Evolutionary conservation across 1,140 invertebrate genomes (phyloP).

Genomic region (Ditylenchus dipsaci): DNA sequence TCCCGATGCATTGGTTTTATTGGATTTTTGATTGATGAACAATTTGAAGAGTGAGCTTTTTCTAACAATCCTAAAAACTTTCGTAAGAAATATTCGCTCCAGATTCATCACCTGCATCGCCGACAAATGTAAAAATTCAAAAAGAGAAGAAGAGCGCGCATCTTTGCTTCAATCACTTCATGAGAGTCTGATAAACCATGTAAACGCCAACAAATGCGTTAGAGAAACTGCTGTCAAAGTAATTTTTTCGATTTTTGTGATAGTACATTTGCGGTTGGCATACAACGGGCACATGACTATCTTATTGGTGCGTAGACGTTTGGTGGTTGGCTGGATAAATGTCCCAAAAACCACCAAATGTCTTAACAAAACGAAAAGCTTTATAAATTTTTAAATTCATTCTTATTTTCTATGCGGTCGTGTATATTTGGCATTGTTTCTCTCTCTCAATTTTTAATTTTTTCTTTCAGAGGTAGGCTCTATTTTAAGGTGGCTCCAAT

Average conservation of each 20-base stretch:
- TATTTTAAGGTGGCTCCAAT: too few species aligned
- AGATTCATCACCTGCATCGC: background rate
- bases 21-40: background rate
- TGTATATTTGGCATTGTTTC: too few species aligned
- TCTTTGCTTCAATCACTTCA: slow-evolving; percentile 1
- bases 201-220: background rate
- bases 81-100: background rate
- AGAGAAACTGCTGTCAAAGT: background rate
- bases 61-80: background rate
- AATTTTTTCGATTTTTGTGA: background rate
- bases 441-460: too few species aligned
- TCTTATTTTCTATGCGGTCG: too few species aligned
- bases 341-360: too few species aligned
- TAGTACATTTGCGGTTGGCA: background rate
- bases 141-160: slow-evolving; percentile 1
- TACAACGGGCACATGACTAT: too few species aligned
- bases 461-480: too few species aligned
- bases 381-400: too few species aligned
- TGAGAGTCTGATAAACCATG: background rate
- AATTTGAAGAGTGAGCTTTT: slow-evolving; percentile 6
- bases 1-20: background rate
- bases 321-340: too few species aligned
- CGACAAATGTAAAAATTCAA: slow-evolving; percentile 4
- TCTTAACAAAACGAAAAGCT: too few species aligned
- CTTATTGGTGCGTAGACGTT: too few species aligned